Evolutionary conservation across 2,113 vertebrate species (phyloP), one percentile per base, ranked within the genome.

Genomic region (Tor tambroides): DNA sequence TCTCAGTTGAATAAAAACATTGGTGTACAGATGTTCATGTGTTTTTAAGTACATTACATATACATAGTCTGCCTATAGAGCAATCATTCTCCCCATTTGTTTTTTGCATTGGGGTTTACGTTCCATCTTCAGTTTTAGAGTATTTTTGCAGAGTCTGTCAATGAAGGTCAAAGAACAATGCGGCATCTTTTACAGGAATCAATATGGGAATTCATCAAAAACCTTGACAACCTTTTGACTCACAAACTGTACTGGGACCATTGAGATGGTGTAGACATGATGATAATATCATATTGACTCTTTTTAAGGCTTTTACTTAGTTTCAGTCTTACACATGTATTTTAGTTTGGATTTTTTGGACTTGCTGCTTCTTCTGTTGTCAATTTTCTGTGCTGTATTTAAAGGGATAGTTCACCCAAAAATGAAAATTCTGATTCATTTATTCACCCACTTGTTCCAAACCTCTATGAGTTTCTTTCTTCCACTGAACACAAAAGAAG

Each of bases 81-180:
- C 41, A 72, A 72, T 71, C 3, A 72, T 72, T 19, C 0, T 32
- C 0, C 23, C 23, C 1, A 14, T 15, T 46, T 5, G 1, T n/a
- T 74, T 43, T 54, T 71, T 21, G 9, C 3, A 72, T 59, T 59
- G 21, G 8, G 32, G 67, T 71, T 71, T 19, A 9, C 67, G 35
- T 74, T 74, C 35, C 19, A 41, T 41, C 21, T 74, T 74, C 4
- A 5, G 4, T 43, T 43, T 74, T n/a, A 6, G 17, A 54, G 17
- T 79, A 12, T 80, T 12, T 80, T 15, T 59, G 19, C 30, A 80
- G 54, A 12, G 21, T 80, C 54, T 63, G n/a, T 43, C 56, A 19
- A 23, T 80, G 12, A 41, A 80, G 54, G 56, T 43, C 35, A 80
- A 63, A 38, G 56, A 80, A 80, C 32, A 80, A 63, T 80, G 30